phyloP scores from a whole-genome alignment of 2,113 vertebrate genomes.

The Perca fluviatilis region DNA sequence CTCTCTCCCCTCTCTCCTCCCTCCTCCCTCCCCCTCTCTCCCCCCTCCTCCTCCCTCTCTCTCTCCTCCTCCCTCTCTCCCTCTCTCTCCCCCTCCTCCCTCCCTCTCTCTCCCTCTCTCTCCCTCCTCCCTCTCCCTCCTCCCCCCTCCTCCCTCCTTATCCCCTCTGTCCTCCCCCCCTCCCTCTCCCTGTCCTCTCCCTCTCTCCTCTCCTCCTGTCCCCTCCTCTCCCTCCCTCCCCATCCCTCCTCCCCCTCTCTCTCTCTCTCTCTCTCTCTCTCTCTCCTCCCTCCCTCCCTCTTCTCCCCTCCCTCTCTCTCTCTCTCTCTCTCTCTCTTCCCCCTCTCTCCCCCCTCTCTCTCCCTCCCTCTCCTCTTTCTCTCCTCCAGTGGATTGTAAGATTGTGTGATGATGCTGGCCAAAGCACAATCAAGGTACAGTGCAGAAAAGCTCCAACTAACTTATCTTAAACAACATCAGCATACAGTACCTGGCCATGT shows the following conservation, averaged over 20 bases:
- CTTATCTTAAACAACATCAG: slow-evolving; percentile 5
- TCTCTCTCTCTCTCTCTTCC: accelerated
- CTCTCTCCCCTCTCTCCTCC: accelerated
- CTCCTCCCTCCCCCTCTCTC: accelerated
- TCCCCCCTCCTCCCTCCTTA: accelerated
- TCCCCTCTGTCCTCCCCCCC: no score
- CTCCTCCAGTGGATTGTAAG: slow-evolving; percentile 82
- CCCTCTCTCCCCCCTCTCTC: no score
- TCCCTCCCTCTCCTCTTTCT: not conserved
- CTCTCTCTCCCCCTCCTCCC: no score
- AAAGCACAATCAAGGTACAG: slow-evolving; percentile 87
- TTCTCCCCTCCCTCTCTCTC: accelerated
- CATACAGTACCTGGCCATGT: not conserved
- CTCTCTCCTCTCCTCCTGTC: accelerated
- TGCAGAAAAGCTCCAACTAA: not conserved
- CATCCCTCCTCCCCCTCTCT: no score
- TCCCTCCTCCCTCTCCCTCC: no score
- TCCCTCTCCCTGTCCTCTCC: accelerated
- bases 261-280: no score
- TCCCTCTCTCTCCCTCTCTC: accelerated
- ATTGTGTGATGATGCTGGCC: no score
- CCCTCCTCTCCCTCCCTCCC: no score
- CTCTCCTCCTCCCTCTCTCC: no score
- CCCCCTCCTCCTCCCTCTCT: no score
- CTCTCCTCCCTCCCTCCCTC: accelerated